These are phyloP conservation scores for Scolopax bukidnonensis DNA, from an alignment of 2,797 vertebrate genomes.

Conservation along the genomic window DNA sequence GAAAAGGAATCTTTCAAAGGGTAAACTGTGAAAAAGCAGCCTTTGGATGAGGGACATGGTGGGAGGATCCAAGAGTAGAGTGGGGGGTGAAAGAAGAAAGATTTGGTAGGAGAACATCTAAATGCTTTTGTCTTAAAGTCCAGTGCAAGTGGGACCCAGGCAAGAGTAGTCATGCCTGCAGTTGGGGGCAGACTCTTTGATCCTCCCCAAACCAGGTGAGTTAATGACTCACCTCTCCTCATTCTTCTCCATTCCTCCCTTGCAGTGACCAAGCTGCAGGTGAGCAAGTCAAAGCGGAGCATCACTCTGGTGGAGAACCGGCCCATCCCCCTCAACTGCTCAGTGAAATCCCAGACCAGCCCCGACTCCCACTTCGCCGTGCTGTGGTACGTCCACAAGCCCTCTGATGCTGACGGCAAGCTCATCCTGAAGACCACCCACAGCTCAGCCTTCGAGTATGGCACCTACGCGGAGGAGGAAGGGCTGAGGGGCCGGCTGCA, in stretches of 20 bases:
- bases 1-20: background rate
- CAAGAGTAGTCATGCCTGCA: background rate
- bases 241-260: background rate
- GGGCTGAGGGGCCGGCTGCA: conserved; percentile 88
- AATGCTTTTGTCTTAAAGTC: background rate
- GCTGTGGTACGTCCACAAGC: conserved; percentile 91
- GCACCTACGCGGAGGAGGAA: conserved; percentile 92
- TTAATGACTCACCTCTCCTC: background rate
- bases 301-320: conserved; percentile 89
- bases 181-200: background rate
- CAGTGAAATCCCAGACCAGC: conserved; percentile 89
- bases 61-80: background rate
- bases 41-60: background rate
- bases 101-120: background rate
- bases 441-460: conserved; percentile 88
- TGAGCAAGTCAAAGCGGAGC: conserved; percentile 91
- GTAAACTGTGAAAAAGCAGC: background rate
- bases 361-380: conserved; percentile 91
- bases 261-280: conserved; percentile 89
- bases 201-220: background rate
- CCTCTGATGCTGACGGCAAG: conserved; percentile 85
- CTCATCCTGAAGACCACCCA: conserved; percentile 92
- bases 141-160: background rate
- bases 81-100: background rate
- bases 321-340: conserved; percentile 92